phyloP scores from a whole-genome alignment of 2,113 vertebrate species.

The Ammospiza caudacuta region DNA sequence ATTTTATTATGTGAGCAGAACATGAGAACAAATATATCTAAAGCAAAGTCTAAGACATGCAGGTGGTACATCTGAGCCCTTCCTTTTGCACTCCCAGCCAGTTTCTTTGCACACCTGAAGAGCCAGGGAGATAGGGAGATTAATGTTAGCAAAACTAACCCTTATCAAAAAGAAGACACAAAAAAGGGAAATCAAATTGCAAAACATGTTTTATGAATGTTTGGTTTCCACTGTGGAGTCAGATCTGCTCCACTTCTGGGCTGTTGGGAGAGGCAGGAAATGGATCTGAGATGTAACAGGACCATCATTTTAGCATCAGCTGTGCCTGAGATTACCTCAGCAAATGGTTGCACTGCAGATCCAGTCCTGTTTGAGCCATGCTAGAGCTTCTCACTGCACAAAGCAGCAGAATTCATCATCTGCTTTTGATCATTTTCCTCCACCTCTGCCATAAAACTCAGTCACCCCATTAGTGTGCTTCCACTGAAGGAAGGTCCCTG shows the following conservation, averaged over 20 bases:
- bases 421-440: background rate
- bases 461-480: background rate
- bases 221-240: background rate
- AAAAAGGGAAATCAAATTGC: background rate
- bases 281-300: background rate
- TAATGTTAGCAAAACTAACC: background rate
- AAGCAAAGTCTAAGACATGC: background rate
- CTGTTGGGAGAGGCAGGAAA: background rate
- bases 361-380: background rate
- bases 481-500: background rate
- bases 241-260: too few species aligned
- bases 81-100: background rate
- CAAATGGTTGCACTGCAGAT: background rate
- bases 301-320: background rate
- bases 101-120: background rate
- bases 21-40: background rate
- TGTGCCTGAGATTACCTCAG: background rate
- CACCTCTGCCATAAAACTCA: background rate
- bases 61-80: background rate
- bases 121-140: background rate
- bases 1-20: background rate
- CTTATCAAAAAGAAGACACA: background rate
- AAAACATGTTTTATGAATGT: background rate
- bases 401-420: background rate
- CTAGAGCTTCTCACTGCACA: background rate